Conservation (phyloP, 2,797 vertebrate genomes). For the Chaetophractus vellerosus region DNA sequence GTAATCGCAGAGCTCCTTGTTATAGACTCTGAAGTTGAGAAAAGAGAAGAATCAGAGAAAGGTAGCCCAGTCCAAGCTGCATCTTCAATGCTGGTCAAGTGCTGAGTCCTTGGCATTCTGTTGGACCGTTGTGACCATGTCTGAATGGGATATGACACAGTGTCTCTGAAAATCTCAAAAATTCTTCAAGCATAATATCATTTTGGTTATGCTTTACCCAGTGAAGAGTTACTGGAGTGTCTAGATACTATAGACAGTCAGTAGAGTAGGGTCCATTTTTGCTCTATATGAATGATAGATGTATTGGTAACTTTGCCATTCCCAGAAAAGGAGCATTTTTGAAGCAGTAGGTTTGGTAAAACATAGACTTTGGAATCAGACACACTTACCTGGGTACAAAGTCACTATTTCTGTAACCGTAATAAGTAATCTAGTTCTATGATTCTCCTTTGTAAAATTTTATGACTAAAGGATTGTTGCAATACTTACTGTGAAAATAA, state of each 20-base stretch:
- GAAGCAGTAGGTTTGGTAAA: background rate
- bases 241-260: background rate
- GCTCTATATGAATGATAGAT: background rate
- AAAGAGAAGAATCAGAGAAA: background rate
- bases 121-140: background rate
- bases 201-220: background rate
- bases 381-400: background rate
- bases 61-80: background rate
- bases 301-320: background rate
- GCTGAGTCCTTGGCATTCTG: background rate
- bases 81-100: background rate
- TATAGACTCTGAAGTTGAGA: background rate
- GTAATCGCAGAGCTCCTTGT: background rate
- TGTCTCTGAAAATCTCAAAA: background rate
- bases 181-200: background rate
- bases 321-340: background rate
- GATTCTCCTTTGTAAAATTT: background rate
- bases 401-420: background rate
- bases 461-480: background rate
- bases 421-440: background rate
- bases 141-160: background rate
- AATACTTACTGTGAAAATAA: background rate
- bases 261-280: background rate
- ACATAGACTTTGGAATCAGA: background rate
- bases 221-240: background rate